These are phyloP conservation scores for Phylloscopus whistleri DNA, from an alignment of 2,113 vertebrate genomes.

Conservation along the genomic window DNA sequence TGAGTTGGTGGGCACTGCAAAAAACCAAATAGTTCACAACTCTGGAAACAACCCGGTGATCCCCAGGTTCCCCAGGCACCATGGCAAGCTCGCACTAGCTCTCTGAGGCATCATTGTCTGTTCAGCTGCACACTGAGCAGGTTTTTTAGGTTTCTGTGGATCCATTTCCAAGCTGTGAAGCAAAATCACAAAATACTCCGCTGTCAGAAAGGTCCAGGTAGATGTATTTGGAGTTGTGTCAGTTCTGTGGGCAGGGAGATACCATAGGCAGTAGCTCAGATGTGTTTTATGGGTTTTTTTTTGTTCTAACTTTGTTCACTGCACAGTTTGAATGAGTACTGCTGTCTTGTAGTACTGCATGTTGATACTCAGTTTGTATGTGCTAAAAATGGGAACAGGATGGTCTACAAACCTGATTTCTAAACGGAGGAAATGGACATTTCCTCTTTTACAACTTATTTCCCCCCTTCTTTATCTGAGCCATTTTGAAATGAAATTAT, in stretches of 20 bases:
- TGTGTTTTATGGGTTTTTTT: background rate
- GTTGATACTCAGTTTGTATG: background rate
- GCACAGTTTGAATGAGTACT: background rate
- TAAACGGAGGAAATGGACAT: background rate
- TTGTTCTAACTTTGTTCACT: background rate
- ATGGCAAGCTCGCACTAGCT: background rate
- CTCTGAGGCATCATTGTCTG: background rate
- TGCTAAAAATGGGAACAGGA: background rate
- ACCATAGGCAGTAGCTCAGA: background rate
- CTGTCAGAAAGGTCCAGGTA: background rate
- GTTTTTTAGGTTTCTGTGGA: background rate
- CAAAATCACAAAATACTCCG: background rate
- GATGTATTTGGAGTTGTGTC: background rate
- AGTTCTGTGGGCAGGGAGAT: background rate
- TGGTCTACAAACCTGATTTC: background rate
- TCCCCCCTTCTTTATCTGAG: background rate
- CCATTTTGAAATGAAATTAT: background rate
- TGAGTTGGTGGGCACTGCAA: background rate
- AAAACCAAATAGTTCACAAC: background rate
- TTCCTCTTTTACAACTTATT: background rate
- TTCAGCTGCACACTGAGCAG: background rate
- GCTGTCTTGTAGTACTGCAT: background rate
- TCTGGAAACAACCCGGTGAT: rapidly evolving
- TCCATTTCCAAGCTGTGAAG: background rate
- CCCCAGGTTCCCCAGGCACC: background rate